A percentile compares a stretch with the other conserved stretches of the same genome.
These are phyloP conservation scores for Acleris emargana DNA, from an alignment of 2,888 invertebrate species.

Conservation along the genomic window DNA sequence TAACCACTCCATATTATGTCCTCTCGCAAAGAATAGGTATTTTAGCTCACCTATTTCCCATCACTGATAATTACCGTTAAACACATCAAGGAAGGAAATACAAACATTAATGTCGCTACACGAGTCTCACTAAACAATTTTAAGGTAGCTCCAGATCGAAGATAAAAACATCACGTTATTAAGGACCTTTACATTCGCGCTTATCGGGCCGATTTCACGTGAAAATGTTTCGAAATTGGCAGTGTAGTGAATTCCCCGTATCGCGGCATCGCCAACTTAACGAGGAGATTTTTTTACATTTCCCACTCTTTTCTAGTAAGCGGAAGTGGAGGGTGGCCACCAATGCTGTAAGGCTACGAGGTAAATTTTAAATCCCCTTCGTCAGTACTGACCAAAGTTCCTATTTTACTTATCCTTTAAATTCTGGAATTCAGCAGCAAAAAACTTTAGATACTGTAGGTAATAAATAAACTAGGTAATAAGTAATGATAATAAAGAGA, in stretches of 20 bases:
- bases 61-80: neutral
- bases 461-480: too few relatives aligned
- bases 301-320: slow-evolving; percentile 54
- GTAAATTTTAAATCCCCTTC: too few relatives aligned
- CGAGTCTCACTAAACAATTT: slow-evolving; percentile 28
- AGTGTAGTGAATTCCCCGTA: slow-evolving; percentile 43
- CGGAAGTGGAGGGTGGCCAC: slow-evolving; percentile 45
- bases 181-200: slow-evolving; percentile 26
- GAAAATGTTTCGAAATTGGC: slow-evolving; percentile 48
- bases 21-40: too few relatives aligned
- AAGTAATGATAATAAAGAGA: too few relatives aligned
- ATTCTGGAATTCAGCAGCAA: too few relatives aligned
- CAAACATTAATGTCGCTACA: slow-evolving; percentile 1
- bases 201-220: slow-evolving; percentile 33
- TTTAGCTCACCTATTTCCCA: too few relatives aligned
- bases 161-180: slow-evolving; percentile 29
- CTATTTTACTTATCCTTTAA: too few relatives aligned
- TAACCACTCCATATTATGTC: too few relatives aligned
- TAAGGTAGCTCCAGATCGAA: slow-evolving; percentile 12
- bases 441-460: too few relatives aligned
- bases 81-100: neutral
- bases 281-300: slow-evolving; percentile 66
- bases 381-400: too few relatives aligned
- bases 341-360: neutral
- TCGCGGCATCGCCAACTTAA: slow-evolving; percentile 51